These are phyloP conservation scores for Epistrophella euchroma DNA, from an alignment of 2,888 invertebrate species.

Conservation along the genomic window DNA sequence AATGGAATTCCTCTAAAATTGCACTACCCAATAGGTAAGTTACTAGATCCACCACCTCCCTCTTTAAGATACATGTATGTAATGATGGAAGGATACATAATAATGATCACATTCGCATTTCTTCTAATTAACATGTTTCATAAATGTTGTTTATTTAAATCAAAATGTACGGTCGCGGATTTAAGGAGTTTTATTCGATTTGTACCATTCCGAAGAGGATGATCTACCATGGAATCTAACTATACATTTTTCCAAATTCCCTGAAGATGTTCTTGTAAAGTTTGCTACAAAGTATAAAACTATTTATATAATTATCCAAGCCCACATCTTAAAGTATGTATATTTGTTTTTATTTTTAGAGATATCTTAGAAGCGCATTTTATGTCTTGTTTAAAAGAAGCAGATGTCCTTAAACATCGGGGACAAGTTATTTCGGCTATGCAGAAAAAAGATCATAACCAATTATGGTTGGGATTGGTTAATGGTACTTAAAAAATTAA, in stretches of 20 bases:
- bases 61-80: neutral
- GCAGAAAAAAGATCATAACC: conserved; percentile 98
- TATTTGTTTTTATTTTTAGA: conserved; percentile 85
- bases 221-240: conserved; percentile 96
- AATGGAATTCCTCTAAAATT: conserved; percentile 96
- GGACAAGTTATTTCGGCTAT: conserved; percentile 94
- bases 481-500: conserved; percentile 87
- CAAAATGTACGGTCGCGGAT: neutral
- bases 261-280: conserved; percentile 93
- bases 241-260: conserved; percentile 97
- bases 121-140: neutral
- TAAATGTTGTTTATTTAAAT: neutral
- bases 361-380: conserved; percentile 97
- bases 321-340: neutral
- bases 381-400: conserved; percentile 98
- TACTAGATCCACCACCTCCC: neutral
- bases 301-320: neutral
- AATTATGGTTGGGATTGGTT: conserved; percentile 96
- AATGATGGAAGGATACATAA: neutral
- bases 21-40: conserved; percentile 90
- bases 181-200: conserved; percentile 95
- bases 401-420: conserved; percentile 98
- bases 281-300: conserved; percentile 91
- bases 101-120: too few relatives aligned
- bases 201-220: conserved; percentile 88